Conservation (phyloP, 2,113 vertebrate genomes). For the Phalacrocorax aristotelis region DNA sequence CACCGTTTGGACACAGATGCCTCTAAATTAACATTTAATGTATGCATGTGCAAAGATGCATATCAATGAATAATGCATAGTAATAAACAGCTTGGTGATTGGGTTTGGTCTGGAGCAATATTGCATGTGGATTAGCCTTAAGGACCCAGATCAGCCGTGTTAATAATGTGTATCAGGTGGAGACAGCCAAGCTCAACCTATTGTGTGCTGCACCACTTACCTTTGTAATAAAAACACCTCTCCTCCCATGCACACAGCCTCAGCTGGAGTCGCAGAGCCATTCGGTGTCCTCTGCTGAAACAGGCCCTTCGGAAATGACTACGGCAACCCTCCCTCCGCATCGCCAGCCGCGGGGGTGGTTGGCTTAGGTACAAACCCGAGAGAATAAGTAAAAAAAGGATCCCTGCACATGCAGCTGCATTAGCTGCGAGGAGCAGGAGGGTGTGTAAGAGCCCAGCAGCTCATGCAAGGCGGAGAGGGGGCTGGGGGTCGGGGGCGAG, state of each 20-base stretch:
- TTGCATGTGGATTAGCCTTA: neutral
- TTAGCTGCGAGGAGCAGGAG: neutral
- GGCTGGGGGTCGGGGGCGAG: neutral
- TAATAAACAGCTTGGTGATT: neutral
- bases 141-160: neutral
- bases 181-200: neutral
- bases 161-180: neutral
- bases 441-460: neutral
- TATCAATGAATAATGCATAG: conserved; percentile 61
- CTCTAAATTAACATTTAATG: conserved; percentile 53
- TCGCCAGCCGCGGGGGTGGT: neutral
- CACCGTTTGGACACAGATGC: conserved; percentile 32
- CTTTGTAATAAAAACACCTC: neutral
- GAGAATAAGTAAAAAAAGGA: neutral
- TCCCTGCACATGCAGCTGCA: no score
- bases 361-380: neutral
- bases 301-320: neutral
- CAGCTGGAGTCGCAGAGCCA: neutral
- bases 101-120: neutral
- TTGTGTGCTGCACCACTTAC: neutral
- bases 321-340: neutral
- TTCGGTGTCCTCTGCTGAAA: no score
- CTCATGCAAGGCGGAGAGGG: neutral
- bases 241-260: neutral
- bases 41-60: conserved; percentile 25